Evolutionary conservation across 2,113 vertebrate species (phyloP).

Genomic region (Ctenomys sociabilis): DNA sequence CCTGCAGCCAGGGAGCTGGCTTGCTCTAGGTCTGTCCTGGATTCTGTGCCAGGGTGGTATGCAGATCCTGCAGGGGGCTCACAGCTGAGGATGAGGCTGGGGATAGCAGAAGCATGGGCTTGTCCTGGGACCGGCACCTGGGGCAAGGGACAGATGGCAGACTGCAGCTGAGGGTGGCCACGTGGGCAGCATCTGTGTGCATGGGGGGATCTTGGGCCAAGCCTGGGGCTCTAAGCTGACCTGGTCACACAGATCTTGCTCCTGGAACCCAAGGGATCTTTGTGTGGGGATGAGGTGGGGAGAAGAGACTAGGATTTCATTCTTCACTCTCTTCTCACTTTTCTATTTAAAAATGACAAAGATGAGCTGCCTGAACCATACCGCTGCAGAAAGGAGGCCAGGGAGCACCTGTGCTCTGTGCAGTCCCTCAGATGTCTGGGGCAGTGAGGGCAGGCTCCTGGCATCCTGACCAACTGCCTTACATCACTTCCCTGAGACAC

Average conservation of each 20-base stretch:
- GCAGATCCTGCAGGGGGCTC: not conserved
- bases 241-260: not conserved
- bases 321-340: not conserved
- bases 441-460: not conserved
- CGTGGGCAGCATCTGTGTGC: too few species aligned
- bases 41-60: not conserved
- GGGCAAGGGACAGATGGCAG: not conserved
- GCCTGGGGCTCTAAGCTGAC: not conserved
- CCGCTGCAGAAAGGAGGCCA: not conserved
- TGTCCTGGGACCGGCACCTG: not conserved
- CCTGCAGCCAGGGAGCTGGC: conserved; percentile 8
- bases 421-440: not conserved
- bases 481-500: not conserved
- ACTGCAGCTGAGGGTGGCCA: not conserved
- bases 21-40: not conserved
- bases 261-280: not conserved
- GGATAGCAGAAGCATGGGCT: too few species aligned
- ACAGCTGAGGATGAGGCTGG: accelerated
- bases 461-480: not conserved
- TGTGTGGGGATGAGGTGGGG: not conserved
- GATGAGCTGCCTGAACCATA: not conserved
- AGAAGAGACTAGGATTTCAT: not conserved
- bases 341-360: not conserved
- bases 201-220: not conserved
- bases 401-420: not conserved